phyloP scores from a whole-genome alignment of 1,140 invertebrate species.

The Xylocopa sonorina region DNA sequence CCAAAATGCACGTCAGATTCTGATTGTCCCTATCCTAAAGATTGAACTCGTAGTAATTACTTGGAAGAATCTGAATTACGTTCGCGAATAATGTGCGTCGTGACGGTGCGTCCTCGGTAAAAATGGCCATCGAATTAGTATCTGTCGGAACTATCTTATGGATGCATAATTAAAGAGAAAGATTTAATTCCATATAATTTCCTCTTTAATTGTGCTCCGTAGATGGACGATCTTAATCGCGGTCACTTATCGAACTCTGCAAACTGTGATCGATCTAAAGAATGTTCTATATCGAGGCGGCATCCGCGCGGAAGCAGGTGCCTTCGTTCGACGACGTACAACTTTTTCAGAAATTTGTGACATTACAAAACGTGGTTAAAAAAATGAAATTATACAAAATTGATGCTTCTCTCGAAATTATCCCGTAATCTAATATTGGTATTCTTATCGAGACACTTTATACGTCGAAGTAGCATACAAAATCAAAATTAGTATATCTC shows the following conservation, averaged over 20 bases:
- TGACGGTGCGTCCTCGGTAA: background rate
- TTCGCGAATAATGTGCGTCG: background rate
- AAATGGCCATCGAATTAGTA: conserved; percentile 24
- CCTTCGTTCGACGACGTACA: background rate
- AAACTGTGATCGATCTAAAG: background rate
- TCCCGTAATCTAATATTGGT: background rate
- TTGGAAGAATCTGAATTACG: conserved; percentile 5
- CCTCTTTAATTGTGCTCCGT: conserved; percentile 7
- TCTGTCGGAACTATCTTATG: conserved; percentile 2
- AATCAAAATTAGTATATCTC: too few relatives aligned
- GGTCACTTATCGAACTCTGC: background rate
- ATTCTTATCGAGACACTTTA: background rate
- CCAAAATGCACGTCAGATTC: background rate
- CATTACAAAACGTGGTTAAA: background rate
- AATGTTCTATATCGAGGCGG: background rate
- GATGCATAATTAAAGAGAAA: conserved; percentile 9
- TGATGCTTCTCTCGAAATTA: background rate
- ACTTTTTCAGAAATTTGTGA: background rate
- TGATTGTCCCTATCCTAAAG: background rate
- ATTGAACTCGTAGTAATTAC: background rate
- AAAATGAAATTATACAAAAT: background rate
- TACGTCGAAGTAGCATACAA: too few relatives aligned
- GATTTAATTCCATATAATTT: conserved; percentile 20
- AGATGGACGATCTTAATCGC: conserved; percentile 17
- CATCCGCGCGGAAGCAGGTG: background rate